Percentiles rank a stretch among this genome's conserved stretches.
phyloP scores from a whole-genome alignment of 2,888 invertebrate species.

The Eristalis pertinax region DNA sequence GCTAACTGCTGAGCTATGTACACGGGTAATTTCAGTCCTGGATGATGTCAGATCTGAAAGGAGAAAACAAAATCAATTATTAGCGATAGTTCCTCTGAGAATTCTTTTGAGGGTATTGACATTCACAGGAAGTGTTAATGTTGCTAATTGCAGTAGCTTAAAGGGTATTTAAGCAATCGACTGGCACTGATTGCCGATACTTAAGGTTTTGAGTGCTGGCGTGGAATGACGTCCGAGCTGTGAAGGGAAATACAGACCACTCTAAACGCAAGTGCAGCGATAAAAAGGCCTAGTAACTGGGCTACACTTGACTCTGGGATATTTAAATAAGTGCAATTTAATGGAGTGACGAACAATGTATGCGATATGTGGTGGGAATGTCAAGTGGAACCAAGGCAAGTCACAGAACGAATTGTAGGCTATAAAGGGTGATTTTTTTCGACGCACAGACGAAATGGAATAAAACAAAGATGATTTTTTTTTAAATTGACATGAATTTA shows the following conservation, averaged over 20 bases:
- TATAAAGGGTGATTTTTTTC: no score
- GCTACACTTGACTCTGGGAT: not conserved
- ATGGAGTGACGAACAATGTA: not conserved
- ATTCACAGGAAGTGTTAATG: not conserved
- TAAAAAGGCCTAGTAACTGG: not conserved
- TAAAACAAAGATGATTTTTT: no score
- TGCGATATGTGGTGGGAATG: no score
- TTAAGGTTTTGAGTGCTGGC: not conserved
- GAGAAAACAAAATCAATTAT: not conserved
- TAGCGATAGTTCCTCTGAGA: not conserved
- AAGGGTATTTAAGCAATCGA: not conserved
- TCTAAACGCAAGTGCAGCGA: not conserved
- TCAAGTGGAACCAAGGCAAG: no score
- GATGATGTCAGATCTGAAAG: slow-evolving; percentile 32
- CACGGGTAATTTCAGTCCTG: not conserved
- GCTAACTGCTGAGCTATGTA: slow-evolving; percentile 16
- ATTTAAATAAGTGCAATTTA: not conserved
- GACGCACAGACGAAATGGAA: no score
- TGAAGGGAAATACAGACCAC: not conserved
- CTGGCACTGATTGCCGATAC: not conserved
- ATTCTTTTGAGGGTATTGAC: not conserved
- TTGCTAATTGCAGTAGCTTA: not conserved
- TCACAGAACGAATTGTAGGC: no score
- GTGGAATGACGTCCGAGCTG: not conserved
- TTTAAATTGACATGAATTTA: no score